Base-by-base conservation (phyloP, 2,888 invertebrate genomes). In the Parapristionchus giblindavisi region DNA sequence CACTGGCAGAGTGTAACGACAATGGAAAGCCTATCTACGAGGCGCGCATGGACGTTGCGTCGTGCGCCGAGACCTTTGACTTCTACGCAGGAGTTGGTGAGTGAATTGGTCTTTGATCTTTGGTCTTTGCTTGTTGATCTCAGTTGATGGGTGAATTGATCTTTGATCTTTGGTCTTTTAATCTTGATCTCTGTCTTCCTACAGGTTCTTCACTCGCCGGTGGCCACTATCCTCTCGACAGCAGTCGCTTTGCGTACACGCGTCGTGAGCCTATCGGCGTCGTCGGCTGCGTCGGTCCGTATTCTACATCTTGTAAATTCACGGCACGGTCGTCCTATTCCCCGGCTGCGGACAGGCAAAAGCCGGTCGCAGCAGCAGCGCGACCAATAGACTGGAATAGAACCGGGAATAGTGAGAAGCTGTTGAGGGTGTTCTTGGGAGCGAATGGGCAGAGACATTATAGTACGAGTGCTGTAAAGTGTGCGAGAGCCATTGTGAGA, bases 21-120 rank as follows among this genome's bases (percentile, higher is more conserved):
- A 90, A 89, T 71, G 91, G 91, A 2, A 91, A 91, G 83, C 91
- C 91, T 2, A 89, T 91, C 27, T 90, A 89, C 89, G 91, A 91
- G 85, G 90, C 91, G 3, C 85, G 89, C 43, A 84, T 87, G 60
- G 91, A 91, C 83, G 89, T 91, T 24, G 82, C 88, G 52, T 90
- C 90, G 11, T 91, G 91, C 88, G 90, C 91, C 3, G 91, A 91
- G 80, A 89, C 90, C 0, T 87, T 91, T 66, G 89, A 90, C 48
- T 91, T 89, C 84, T 91, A 89, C 85, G 91, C 90, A 27, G 90
- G 91, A 56, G 72, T 79, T 29, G 79, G 74, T 5, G 79, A 90
- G 29, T 43, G 27, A 17, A 2, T 40, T n/a, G n/a, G n/a, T n/a
- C n/a, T n/a, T n/a, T n/a, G 17, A 27, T 17, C 0, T 8, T 5